Base-by-base conservation (phyloP, 2,888 invertebrate genomes). In the Andricus quercusramuli region DNA sequence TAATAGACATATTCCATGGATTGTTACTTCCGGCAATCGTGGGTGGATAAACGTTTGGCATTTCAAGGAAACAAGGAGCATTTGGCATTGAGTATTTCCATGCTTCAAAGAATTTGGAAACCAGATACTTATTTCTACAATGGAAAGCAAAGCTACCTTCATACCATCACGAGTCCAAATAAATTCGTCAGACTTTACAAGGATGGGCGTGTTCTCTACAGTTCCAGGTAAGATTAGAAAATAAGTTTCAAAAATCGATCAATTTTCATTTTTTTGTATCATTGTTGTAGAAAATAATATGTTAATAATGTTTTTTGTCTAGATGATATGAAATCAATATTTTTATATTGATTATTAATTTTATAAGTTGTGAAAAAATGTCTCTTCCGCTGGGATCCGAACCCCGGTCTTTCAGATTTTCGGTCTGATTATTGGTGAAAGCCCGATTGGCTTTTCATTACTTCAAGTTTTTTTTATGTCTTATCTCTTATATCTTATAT, bases 81-180 rank as follows among this genome's bases (percentile, higher is more conserved):
- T 51, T 93, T 97, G 82, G 96, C 96, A 0, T 93, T 97, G 84
- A 96, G 96, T 89, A 96, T 97, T 88, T 96, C 96, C 80, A 96
- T 97, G 95, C 93, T 97, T 90, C 95, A 95, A 81, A 94, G 95
- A 89, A 96, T 97, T 87, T 97, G 97, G 97, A 97, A 96, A 91
- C 97, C 97, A 5, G 97, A 97, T 93, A 97, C 97, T 17, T 97
- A 96, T 91, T 96, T 97, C 91, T 95, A 96, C 93, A 97, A 97
- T 91, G 97, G 97, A 80, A 96, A 96, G 91, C 95, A 96, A 85
- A 96, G 96, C 84, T 96, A 97, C 93, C 94, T 97, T 80, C 97
- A 97, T 93, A 96, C 96, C 81, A 96, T 97, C 88, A 97, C 97
- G 20, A 96, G 96, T 29, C 97, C 97, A n/a, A 97, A 97, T 92